Percentiles rank a stretch among this genome's conserved stretches.
These are phyloP conservation scores for Sciurus carolinensis DNA, from an alignment of 2,797 vertebrate genomes.

Conservation along the genomic window DNA sequence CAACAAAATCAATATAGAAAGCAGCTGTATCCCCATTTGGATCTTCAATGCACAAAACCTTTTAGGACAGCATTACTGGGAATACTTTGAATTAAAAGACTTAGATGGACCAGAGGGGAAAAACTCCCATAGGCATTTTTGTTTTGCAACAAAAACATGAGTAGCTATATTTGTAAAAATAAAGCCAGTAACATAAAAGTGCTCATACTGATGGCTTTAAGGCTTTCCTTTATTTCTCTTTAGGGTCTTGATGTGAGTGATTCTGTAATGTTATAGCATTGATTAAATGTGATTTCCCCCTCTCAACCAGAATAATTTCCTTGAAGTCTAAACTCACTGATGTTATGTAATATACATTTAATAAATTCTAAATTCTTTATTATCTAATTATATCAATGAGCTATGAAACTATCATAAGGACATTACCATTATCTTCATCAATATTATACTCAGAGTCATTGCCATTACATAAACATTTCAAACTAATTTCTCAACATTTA, in stretches of 20 bases:
- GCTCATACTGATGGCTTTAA: neutral
- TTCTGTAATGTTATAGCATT: neutral
- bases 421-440: neutral
- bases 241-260: neutral
- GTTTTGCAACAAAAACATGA: accelerated
- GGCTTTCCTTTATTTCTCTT: neutral
- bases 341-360: neutral
- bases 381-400: neutral
- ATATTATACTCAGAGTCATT: neutral
- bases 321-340: neutral
- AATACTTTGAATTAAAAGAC: too few relatives aligned
- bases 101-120: too few relatives aligned
- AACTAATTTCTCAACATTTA: neutral
- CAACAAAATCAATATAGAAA: too few relatives aligned
- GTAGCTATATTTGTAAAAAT: neutral
- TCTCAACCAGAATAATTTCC: neutral
- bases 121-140: too few relatives aligned
- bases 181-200: neutral
- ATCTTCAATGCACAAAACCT: too few relatives aligned
- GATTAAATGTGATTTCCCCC: neutral
- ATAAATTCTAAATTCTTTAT: neutral
- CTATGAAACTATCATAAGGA: neutral
- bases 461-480: neutral
- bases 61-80: too few relatives aligned
- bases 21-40: too few relatives aligned